Evolutionary conservation across 2,113 vertebrate genomes (phyloP), one percentile per base, ranked within the genome.

Genomic region (Bettongia penicillata): DNA sequence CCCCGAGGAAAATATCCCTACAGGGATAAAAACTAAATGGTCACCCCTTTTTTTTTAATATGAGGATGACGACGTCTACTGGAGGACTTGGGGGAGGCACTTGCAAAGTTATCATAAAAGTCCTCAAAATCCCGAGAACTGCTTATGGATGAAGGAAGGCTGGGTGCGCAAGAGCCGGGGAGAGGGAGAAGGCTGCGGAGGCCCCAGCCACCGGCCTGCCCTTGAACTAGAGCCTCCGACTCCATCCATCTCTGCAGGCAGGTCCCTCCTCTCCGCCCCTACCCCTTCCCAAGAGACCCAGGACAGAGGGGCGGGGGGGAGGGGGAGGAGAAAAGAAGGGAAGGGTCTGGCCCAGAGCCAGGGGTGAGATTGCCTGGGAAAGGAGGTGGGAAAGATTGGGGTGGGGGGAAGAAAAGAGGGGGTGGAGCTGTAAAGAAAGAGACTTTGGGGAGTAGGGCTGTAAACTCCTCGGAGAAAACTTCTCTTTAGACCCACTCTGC

Each of bases 141-240:
- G 95, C 94, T 47, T 47, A 4, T 31, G 90, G 50, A 91, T n/a
- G 28, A 37, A 57, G 53, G 51, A 43, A 84, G 24, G 48, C 51
- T 1, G 19, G n/a, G 68, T 0, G 51, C 55, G 0, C 48, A 91
- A 93, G 92, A 94, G 93, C 95, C 91, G 50, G 96, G 96, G 92
- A 51, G 95, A 94, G 95, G 97, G 95, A 93, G 96, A 97, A 96
- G 96, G 97, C 97, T 95, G 95, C 96, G 91, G 95, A 91, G 68
- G 93, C 91, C 94, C 95, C 31, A 4, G 92, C 91, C 47, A 93
- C 98, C 98, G 96, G 98, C 97, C 98, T 97, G 98, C 98, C 98
- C 98, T 99, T 99, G 99, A 99, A 99, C 99, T 98, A 98, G 98
- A 98, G 98, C 96, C 98, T 98, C 98, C 97, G 95, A 98, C 98